phyloP scores from a whole-genome alignment of 2,888 invertebrate species.

The Callinectes sapidus region DNA sequence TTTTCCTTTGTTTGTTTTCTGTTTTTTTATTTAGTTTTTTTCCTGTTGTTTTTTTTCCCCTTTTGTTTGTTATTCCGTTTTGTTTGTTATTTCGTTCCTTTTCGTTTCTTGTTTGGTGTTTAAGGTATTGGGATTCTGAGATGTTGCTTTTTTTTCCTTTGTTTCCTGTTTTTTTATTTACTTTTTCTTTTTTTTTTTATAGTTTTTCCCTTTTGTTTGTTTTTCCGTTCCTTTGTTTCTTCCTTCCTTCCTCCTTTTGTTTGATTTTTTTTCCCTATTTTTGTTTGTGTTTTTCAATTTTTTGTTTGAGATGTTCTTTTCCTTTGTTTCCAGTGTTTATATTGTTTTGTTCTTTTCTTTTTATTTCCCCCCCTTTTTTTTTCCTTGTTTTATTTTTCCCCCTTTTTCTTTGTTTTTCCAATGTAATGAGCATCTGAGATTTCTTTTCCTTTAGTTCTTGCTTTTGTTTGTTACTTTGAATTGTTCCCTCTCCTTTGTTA shows the following conservation, averaged over 20 bases:
- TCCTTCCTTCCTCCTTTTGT: not conserved
- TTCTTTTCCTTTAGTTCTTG: not conserved
- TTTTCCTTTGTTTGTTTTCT: not conserved
- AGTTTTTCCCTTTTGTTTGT: too few species aligned
- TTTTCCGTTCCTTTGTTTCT: not conserved
- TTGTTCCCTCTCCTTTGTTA: too few species aligned
- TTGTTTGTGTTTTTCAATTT: too few species aligned
- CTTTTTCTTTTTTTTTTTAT: not conserved
- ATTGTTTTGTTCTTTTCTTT: not conserved
- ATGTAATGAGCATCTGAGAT: too few species aligned
- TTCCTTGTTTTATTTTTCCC: too few species aligned
- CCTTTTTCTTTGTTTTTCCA: too few species aligned
- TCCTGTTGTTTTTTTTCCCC: not conserved
- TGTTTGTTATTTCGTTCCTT: not conserved
- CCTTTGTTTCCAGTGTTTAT: too few species aligned
- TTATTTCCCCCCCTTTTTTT: too few species aligned
- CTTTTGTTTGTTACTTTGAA: too few species aligned
- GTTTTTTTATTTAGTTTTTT: not conserved
- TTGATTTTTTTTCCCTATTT: not conserved
- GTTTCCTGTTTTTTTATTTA: too few species aligned
- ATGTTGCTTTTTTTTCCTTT: not conserved
- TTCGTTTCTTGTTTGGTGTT: constrained; percentile 83
- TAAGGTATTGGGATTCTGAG: constrained; percentile 79
- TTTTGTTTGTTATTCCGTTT: too few species aligned
- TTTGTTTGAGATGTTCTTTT: too few species aligned